These are phyloP conservation scores for Ptiloglossa arizonensis DNA, from an alignment of 1,140 invertebrate species.

Conservation along the genomic window DNA sequence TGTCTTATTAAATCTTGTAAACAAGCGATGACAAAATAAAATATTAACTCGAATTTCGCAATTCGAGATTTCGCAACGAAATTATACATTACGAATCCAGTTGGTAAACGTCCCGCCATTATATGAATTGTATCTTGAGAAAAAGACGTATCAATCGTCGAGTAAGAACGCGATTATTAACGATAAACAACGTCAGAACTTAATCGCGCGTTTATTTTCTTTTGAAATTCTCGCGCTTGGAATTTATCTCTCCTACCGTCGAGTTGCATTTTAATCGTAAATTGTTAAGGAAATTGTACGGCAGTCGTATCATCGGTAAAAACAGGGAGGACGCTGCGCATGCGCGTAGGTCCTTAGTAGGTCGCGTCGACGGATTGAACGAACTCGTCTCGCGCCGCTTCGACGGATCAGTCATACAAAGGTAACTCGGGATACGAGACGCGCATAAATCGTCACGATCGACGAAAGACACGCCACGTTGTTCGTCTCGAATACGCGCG, in stretches of 20 bases:
- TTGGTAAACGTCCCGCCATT: background rate
- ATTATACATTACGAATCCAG: background rate
- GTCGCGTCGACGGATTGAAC: constrained; percentile 60
- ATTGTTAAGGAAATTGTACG: background rate
- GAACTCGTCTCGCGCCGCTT: constrained; percentile 21
- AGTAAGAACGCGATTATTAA: background rate
- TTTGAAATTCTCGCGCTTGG: background rate
- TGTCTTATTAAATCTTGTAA: too few relatives aligned
- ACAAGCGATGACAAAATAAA: too few relatives aligned
- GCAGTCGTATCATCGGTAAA: constrained; percentile 35
- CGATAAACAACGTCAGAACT: background rate
- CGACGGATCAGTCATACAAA: constrained; percentile 41
- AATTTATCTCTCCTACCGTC: background rate
- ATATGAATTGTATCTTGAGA: background rate
- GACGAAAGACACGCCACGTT: background rate
- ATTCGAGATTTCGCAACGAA: background rate
- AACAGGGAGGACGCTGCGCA: constrained; percentile 51
- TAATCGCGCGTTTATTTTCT: constrained; percentile 5
- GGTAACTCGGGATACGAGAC: constrained; percentile 32
- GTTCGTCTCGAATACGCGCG: background rate
- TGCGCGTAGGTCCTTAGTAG: constrained; percentile 74
- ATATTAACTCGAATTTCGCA: background rate
- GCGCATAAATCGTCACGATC: constrained; percentile 1
- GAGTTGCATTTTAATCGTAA: background rate
- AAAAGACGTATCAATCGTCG: background rate